Conservation (phyloP, 2,888 invertebrate genomes). For the Desoria tigrina region DNA sequence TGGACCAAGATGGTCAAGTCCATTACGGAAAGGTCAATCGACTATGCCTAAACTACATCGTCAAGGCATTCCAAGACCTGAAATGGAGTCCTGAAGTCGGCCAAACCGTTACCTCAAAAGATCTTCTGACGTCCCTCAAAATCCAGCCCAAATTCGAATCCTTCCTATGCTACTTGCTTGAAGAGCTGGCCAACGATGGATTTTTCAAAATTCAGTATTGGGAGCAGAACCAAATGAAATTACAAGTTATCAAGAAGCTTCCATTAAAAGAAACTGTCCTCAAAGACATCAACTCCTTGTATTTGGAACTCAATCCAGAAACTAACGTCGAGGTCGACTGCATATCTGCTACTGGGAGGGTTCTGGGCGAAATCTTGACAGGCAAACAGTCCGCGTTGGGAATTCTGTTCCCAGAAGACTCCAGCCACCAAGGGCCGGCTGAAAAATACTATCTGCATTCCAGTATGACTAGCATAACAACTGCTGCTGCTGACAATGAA, state of each 20-base stretch:
- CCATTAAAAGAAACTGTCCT: too few relatives aligned
- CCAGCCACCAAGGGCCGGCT: conserved; percentile 3
- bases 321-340: neutral
- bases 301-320: neutral
- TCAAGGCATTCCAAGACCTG: conserved; percentile 12
- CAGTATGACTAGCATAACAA: neutral
- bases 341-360: conserved; percentile 8
- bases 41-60: neutral
- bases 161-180: neutral
- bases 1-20: too few relatives aligned
- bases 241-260: too few relatives aligned
- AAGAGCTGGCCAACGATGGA: neutral
- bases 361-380: conserved; percentile 4
- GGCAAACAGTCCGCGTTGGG: conserved; percentile 11
- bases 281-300: too few relatives aligned
- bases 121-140: neutral
- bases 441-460: conserved; percentile 6
- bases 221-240: too few relatives aligned
- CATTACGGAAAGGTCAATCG: too few relatives aligned
- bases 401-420: conserved; percentile 23
- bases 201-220: neutral
- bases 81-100: conserved; percentile 4
- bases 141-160: neutral
- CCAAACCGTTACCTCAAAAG: neutral
- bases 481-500: neutral